Evolutionary conservation across 1,140 invertebrate species (phyloP), one percentile per base, ranked within the genome.

Genomic region (Cherax quadricarinatus): DNA sequence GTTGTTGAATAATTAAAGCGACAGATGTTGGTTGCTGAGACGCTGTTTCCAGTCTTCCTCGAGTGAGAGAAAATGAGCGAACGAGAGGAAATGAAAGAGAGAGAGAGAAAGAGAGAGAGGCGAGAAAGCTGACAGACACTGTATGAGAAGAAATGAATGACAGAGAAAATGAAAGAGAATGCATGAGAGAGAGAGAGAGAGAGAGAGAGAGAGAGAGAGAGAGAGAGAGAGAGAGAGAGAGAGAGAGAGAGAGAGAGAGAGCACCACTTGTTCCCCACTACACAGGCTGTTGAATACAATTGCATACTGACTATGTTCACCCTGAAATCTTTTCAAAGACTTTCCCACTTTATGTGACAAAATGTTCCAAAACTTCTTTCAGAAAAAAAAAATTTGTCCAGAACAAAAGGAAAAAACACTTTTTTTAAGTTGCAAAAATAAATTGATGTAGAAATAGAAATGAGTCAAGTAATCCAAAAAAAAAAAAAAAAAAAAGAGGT

Each of bases 211-310:
- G 49, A 88, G 75, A 88, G 49, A 87, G 86, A 78, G 66, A 51
- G 49, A 79, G 48, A 78, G 48, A 87, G 62, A 24, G 62, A 78
- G 86, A 51, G 70, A 51, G 86, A 88, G 73, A 57, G 86, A 88
- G 48, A 88, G 86, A 88, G 66, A 88, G 86, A 88, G 66, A 88
- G 86, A 88, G 66, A 79, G 53, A 57, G 62, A 21, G 62, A 70
- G 62, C 62, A 70, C 4, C 62, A 70, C 62, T 21, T 12, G 16
- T 60, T 1, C 62, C 16, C 21, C 62, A 16, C 10, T 16, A 21
- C 62, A 70, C 10, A 70, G 14, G 6, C 53, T 57, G 53, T 14
- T 9, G 53, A 57, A 57, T 57, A 57, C 6, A 14, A 14, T 57
- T 57, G 12, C 53, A 57, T 57, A 57, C 53, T 7, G 7, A 7